Evolutionary conservation across 2,888 invertebrate species (phyloP).

Genomic region (Sceliomorpha sp.): DNA sequence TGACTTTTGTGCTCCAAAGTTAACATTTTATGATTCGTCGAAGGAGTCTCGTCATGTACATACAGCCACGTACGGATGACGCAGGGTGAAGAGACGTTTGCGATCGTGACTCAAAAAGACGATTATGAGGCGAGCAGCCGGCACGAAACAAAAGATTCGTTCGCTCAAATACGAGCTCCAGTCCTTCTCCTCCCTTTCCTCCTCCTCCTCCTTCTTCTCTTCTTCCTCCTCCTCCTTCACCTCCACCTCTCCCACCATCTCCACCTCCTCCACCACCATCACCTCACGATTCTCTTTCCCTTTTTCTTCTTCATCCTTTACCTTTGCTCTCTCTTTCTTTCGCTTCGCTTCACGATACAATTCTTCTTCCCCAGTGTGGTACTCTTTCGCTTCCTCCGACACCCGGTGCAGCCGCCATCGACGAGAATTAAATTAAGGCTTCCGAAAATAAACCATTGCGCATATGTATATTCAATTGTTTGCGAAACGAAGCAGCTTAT

Average conservation of each 20-base stretch:
- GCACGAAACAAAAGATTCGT: constrained; percentile 70
- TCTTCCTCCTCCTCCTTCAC: too few relatives aligned
- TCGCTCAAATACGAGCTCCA: constrained; percentile 42
- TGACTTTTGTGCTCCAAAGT: constrained; percentile 31
- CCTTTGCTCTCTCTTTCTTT: constrained; percentile 1
- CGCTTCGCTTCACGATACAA: constrained; percentile 6
- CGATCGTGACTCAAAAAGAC: constrained; percentile 73
- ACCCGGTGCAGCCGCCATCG: constrained; percentile 43
- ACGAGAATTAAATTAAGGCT: constrained; percentile 74
- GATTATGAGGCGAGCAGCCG: constrained; percentile 63
- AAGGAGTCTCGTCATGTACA: constrained; percentile 43
- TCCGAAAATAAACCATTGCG: constrained; percentile 75
- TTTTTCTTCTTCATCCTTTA: too few relatives aligned
- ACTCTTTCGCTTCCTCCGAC: constrained; percentile 25
- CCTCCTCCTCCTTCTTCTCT: too few relatives aligned
- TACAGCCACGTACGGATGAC: constrained; percentile 40
- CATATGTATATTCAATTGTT: constrained; percentile 69
- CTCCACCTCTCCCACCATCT: too few relatives aligned
- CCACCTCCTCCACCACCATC: too few relatives aligned
- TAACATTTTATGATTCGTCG: constrained; percentile 42
- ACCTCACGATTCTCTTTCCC: too few relatives aligned
- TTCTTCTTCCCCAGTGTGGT: constrained; percentile 23
- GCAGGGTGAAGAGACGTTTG: constrained; percentile 35
- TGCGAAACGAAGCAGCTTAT: constrained; percentile 52
- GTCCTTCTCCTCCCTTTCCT: constrained; percentile 13